These are phyloP conservation scores for Carcharodon carcharias DNA, from an alignment of 2,797 vertebrate species.

Conservation along the genomic window DNA sequence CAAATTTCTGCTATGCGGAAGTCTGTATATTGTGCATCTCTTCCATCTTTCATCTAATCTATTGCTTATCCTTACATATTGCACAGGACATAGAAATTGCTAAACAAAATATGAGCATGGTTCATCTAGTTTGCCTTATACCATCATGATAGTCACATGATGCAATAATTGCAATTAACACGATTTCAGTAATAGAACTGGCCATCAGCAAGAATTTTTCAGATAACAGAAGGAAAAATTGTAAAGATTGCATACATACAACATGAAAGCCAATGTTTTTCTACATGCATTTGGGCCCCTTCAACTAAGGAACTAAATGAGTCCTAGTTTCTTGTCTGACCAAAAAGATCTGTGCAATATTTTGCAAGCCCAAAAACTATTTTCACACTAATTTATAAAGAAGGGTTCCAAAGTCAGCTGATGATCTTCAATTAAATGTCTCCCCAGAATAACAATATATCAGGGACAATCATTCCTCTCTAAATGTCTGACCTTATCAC, in stretches of 20 bases:
- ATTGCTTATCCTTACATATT: background rate
- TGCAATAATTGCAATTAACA: too few species aligned
- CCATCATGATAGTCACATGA: too few species aligned
- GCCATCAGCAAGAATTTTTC: background rate
- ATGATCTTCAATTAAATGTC: background rate
- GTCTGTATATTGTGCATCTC: background rate
- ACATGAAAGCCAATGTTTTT: background rate
- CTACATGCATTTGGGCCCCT: background rate
- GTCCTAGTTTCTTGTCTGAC: background rate
- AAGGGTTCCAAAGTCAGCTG: background rate
- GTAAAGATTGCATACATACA: background rate
- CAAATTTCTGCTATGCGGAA: background rate
- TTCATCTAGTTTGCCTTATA: too few species aligned
- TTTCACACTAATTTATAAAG: background rate
- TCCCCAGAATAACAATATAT: background rate
- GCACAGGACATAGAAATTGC: too few species aligned
- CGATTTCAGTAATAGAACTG: background rate
- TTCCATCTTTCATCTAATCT: too few species aligned
- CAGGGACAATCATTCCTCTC: background rate
- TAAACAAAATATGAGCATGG: too few species aligned
- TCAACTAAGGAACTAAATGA: background rate
- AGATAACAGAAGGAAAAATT: background rate
- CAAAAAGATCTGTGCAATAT: background rate
- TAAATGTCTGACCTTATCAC: background rate
- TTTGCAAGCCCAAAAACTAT: background rate